A percentile compares a stretch with the other conserved stretches of the same genome.
Evolutionary conservation across 1,140 invertebrate species (phyloP).

Genomic region (Bombus consobrinus): DNA sequence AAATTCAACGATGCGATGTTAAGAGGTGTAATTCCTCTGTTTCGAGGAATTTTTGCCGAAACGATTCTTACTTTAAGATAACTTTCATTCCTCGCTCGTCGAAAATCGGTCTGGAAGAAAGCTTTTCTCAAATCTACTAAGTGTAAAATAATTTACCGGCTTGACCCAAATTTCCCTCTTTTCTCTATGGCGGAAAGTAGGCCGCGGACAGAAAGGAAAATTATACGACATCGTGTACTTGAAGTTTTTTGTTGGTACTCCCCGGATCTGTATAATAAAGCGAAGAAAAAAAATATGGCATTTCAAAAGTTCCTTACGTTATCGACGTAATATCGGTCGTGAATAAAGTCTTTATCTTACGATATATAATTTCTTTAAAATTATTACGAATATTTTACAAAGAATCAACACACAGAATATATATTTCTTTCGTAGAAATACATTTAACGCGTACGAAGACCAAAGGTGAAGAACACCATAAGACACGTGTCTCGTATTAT

Average conservation of each 20-base stretch:
- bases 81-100: background rate
- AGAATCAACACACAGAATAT: no score
- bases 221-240: background rate
- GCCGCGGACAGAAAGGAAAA: background rate
- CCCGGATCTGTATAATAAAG: background rate
- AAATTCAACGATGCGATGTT: background rate
- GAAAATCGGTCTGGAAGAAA: background rate
- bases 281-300: background rate
- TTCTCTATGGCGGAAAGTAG: background rate
- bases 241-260: background rate
- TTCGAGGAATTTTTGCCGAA: background rate
- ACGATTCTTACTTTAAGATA: background rate
- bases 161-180: background rate
- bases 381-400: no score
- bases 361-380: background rate
- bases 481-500: no score
- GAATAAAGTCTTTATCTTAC: background rate
- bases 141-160: background rate
- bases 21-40: background rate
- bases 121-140: background rate
- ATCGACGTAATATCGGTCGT: background rate
- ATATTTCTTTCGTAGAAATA: no score
- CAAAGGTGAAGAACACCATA: no score
- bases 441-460: no score
- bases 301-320: background rate